phyloP scores from a whole-genome alignment of 1,140 invertebrate genomes.

The Homarus americanus region DNA sequence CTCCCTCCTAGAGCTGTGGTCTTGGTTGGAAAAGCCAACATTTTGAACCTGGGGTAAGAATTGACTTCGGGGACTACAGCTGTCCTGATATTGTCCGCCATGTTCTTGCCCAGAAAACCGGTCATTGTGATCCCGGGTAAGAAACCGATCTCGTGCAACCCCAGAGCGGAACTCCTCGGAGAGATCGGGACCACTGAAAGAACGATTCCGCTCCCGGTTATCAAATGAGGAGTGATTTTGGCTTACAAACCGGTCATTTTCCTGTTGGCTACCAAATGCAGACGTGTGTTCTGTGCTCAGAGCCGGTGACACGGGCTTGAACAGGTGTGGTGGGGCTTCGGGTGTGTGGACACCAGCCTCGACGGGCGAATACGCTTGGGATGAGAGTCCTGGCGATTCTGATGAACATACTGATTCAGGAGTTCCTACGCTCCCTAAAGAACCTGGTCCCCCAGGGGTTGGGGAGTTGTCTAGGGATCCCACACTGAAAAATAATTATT shows the following conservation, averaged over 20 bases:
- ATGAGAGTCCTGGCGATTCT: constrained; percentile 61
- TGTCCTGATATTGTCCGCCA: neutral
- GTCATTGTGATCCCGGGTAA: constrained; percentile 48
- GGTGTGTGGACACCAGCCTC: constrained; percentile 59
- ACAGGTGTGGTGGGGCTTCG: constrained; percentile 61
- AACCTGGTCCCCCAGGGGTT: constrained; percentile 68
- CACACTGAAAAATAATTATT: constrained; percentile 55
- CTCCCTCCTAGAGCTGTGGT: constrained; percentile 36
- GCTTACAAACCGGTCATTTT: constrained; percentile 39
- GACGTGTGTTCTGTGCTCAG: constrained; percentile 55
- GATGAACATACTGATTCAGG: constrained; percentile 71
- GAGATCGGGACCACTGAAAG: constrained; percentile 38
- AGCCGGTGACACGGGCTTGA: constrained; percentile 68
- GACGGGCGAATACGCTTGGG: constrained; percentile 60
- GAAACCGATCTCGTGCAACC: constrained; percentile 46
- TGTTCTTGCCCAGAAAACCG: constrained; percentile 46
- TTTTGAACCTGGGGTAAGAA: too few species aligned
- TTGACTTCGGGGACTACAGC: too few species aligned
- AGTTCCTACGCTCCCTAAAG: constrained; percentile 65
- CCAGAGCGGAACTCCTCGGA: constrained; percentile 27
- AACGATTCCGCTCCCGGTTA: constrained; percentile 29
- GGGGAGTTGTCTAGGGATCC: constrained; percentile 63
- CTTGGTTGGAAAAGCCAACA: constrained; percentile 32
- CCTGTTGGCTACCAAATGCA: constrained; percentile 50
- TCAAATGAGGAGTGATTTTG: constrained; percentile 46